These are phyloP conservation scores for Diarsia rubi DNA, from an alignment of 2,888 invertebrate species.

Conservation along the genomic window DNA sequence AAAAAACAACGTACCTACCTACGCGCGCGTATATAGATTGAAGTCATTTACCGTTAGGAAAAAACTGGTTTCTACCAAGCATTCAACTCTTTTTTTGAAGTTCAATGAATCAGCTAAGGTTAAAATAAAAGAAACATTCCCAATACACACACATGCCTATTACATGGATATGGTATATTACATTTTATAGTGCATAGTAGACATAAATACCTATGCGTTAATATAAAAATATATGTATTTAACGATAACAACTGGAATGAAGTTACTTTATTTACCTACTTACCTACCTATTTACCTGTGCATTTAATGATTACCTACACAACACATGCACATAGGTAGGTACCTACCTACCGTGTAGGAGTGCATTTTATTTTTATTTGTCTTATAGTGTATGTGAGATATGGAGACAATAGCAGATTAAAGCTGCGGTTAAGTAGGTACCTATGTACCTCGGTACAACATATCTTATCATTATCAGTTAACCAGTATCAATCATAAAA, in stretches of 20 bases:
- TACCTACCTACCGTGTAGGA: not conserved
- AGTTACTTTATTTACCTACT: constrained; percentile 4
- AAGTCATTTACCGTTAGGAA: constrained; percentile 47
- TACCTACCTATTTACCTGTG: not conserved
- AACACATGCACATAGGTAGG: not conserved
- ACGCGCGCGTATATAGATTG: constrained; percentile 22
- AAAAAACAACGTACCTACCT: constrained; percentile 10
- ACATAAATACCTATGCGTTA: not conserved
- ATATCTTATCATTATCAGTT: constrained; percentile 32
- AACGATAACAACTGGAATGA: constrained; percentile 7
- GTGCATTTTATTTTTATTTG: not conserved
- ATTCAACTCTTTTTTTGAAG: constrained; percentile 17
- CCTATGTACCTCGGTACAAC: not conserved
- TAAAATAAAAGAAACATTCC: constrained; percentile 1
- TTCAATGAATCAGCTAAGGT: constrained; percentile 18
- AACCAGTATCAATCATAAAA: not conserved
- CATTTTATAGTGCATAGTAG: not conserved
- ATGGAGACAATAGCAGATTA: not conserved
- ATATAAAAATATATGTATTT: not conserved
- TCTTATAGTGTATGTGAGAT: not conserved
- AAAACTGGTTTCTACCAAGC: constrained; percentile 46
- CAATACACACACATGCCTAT: not conserved
- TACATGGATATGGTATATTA: not conserved
- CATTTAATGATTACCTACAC: not conserved
- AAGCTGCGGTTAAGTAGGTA: not conserved